Percentiles rank a stretch among this genome's conserved stretches.
Conservation (phyloP, 2,113 vertebrate species). For the Steatornis caripensis region DNA sequence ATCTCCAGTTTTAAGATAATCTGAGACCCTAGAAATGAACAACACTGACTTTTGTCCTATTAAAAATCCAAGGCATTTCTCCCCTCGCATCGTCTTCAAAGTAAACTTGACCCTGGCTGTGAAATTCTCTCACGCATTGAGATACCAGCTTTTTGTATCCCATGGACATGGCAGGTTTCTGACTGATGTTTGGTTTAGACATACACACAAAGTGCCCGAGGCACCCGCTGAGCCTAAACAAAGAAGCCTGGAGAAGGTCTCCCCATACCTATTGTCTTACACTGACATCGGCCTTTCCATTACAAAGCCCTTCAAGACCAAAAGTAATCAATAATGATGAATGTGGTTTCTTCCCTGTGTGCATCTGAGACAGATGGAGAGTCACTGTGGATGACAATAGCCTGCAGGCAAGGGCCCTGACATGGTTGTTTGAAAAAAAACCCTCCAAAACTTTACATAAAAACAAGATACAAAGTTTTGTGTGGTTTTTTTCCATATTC, state of each 20-base stretch:
- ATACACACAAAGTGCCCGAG: conserved; percentile 19
- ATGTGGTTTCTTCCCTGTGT: conserved; percentile 41
- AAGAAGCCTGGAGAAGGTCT: conserved; percentile 42
- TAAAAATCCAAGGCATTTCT: not conserved
- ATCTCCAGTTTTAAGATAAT: not conserved
- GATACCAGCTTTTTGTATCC: conserved; percentile 31
- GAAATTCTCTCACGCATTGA: not conserved
- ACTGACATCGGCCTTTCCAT: conserved; percentile 43
- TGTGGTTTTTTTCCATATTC: not conserved
- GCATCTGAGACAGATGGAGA: conserved; percentile 52
- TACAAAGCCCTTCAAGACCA: conserved; percentile 51
- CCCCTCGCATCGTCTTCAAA: not conserved
- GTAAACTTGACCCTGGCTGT: conserved; percentile 53
- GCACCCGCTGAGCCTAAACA: conserved; percentile 14
- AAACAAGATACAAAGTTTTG: not conserved
- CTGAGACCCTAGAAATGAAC: not conserved
- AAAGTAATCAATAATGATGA: conserved; percentile 62
- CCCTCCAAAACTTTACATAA: not conserved
- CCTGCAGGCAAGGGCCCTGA: not conserved
- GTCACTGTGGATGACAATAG: conserved; percentile 31
- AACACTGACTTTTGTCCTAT: not conserved
- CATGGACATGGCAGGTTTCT: conserved; percentile 8
- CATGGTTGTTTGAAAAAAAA: not conserved
- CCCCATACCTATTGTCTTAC: conserved; percentile 43
- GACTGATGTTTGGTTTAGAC: conserved; percentile 51